Conservation (phyloP, 1,140 invertebrate species). For the Thaumatotibia leucotreta region DNA sequence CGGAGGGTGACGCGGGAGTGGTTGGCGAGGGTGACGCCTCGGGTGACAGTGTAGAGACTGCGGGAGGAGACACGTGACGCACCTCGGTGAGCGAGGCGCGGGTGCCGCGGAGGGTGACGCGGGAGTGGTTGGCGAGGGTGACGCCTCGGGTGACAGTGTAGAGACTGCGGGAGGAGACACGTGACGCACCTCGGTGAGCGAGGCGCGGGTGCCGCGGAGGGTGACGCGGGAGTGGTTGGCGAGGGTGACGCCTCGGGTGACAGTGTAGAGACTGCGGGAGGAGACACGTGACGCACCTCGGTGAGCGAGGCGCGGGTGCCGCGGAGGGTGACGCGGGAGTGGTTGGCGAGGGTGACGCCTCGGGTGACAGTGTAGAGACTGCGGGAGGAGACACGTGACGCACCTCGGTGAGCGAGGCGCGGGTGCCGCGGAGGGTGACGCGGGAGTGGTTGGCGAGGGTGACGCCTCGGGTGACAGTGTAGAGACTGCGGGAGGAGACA, state of each 20-base stretch:
- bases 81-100: conserved; percentile 74
- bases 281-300: neutral
- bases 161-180: no score
- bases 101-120: conserved; percentile 86
- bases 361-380: neutral
- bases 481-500: no score
- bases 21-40: conserved; percentile 83
- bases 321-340: neutral
- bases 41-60: conserved; percentile 88
- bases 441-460: conserved; percentile 88
- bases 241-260: conserved; percentile 87
- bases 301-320: neutral
- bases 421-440: conserved; percentile 83
- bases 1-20: conserved; percentile 81
- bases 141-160: neutral
- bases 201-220: conserved; percentile 84
- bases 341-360: neutral
- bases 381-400: no score
- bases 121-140: conserved; percentile 24
- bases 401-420: conserved; percentile 79
- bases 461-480: conserved; percentile 84
- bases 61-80: conserved; percentile 88
- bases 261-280: no score
- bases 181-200: conserved; percentile 76
- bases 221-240: conserved; percentile 87